phyloP scores from a whole-genome alignment of 2,888 invertebrate species.

The Sialis fuliginosa region DNA sequence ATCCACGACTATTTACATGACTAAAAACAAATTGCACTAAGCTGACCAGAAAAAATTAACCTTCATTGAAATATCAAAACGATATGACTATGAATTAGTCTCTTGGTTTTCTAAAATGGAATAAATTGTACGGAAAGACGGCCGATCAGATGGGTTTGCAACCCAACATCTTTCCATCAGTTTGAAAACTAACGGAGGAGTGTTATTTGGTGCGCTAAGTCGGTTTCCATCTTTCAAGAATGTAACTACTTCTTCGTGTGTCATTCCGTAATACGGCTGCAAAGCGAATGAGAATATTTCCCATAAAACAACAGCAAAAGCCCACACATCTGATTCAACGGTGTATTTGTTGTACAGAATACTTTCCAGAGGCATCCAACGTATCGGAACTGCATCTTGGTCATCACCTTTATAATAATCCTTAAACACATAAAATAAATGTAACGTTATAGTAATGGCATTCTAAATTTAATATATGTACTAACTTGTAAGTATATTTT shows the following conservation, averaged over 20 bases:
- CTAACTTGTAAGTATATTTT: slow-evolving; percentile 69
- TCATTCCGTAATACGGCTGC: slow-evolving; percentile 94
- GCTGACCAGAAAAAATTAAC: too few species aligned
- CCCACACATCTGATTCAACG: slow-evolving; percentile 93
- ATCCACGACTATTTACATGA: too few species aligned
- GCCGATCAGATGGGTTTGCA: slow-evolving; percentile 66
- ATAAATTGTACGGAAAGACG: slow-evolving; percentile 68
- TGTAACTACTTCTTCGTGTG: slow-evolving; percentile 90
- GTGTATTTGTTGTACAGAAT: slow-evolving; percentile 94
- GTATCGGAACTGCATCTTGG: slow-evolving; percentile 87
- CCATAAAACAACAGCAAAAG: slow-evolving; percentile 91
- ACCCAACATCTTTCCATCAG: slow-evolving; percentile 92
- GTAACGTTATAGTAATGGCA: not conserved
- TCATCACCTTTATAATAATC: slow-evolving; percentile 93
- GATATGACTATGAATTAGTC: too few species aligned
- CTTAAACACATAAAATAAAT: slow-evolving; percentile 12
- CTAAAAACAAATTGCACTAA: too few species aligned
- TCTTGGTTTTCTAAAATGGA: slow-evolving; percentile 43
- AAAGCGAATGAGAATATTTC: slow-evolving; percentile 92
- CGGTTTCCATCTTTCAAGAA: slow-evolving; percentile 88
- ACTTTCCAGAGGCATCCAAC: slow-evolving; percentile 97
- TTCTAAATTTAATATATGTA: too few species aligned
- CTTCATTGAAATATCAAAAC: too few species aligned
- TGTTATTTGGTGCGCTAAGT: slow-evolving; percentile 78
- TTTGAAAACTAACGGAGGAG: slow-evolving; percentile 70